Conservation (phyloP, 2,888 invertebrate species). For the Nymphalis polychloros region DNA sequence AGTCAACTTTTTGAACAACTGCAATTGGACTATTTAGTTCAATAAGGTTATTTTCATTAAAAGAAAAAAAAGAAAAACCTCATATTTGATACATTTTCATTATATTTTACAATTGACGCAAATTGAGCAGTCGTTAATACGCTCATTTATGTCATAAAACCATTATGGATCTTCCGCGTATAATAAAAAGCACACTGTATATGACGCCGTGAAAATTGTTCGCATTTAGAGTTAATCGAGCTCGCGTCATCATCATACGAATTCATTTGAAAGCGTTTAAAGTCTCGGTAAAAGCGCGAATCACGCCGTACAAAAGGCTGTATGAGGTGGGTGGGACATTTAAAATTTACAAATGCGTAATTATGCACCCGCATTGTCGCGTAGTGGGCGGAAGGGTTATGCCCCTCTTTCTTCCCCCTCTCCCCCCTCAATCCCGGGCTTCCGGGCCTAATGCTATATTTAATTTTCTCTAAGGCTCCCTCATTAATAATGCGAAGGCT, state of each 20-base stretch:
- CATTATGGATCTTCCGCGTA: conserved; percentile 25
- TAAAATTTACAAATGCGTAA: conserved; percentile 82
- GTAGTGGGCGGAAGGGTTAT: conserved; percentile 67
- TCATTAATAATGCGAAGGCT: conserved; percentile 81
- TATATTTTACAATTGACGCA: background rate
- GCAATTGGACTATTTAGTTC: too few species aligned
- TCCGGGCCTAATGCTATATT: conserved; percentile 82
- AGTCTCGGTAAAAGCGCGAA: conserved; percentile 71
- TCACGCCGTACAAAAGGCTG: conserved; percentile 79
- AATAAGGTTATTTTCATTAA: too few species aligned
- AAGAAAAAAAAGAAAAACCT: background rate
- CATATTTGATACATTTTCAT: background rate
- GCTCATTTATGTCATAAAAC: conserved; percentile 22
- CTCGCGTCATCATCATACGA: conserved; percentile 67
- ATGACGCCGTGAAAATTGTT: conserved; percentile 59
- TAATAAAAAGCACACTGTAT: conserved; percentile 28
- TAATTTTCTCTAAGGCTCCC: conserved; percentile 82
- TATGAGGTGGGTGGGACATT: conserved; percentile 79
- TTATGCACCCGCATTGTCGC: conserved; percentile 82
- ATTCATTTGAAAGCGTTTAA: conserved; percentile 71
- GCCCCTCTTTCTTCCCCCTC: conserved; percentile 54
- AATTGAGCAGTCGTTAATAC: background rate
- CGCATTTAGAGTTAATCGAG: conserved; percentile 66
- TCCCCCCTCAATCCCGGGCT: conserved; percentile 67
- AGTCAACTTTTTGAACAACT: too few species aligned